Percentiles rank a stretch among this genome's conserved stretches.
phyloP scores from a whole-genome alignment of 2,113 vertebrate species.

The Tetraodon nigroviridis region DNA sequence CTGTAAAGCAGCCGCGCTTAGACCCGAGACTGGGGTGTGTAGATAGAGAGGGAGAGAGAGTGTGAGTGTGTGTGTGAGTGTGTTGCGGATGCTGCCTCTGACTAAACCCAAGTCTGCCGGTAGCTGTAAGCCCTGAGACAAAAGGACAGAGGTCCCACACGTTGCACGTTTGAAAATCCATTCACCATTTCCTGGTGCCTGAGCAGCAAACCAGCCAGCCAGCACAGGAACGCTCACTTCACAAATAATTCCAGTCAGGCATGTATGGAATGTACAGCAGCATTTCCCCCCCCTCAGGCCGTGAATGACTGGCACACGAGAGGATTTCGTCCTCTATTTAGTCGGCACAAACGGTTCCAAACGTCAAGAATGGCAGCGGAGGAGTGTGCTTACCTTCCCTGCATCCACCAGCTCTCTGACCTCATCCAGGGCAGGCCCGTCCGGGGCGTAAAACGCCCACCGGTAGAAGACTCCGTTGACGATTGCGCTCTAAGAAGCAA shows the following conservation, averaged over 20 bases:
- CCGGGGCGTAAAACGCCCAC: conserved; percentile 88
- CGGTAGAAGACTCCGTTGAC: conserved; percentile 88
- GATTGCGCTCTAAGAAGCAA: conserved; percentile 74
- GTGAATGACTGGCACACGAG: conserved; percentile 27
- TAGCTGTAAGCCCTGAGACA: conserved; percentile 73
- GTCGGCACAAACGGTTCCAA: conserved; percentile 7
- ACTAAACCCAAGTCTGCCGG: conserved; percentile 53
- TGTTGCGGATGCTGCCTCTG: conserved; percentile 3
- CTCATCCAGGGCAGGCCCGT: conserved; percentile 82
- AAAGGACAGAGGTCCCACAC: conserved; percentile 63
- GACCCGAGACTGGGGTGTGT: conserved; percentile 27
- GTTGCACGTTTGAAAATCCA: conserved; percentile 62
- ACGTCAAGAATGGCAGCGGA: conserved; percentile 8
- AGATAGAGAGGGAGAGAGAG: conserved; percentile 8
- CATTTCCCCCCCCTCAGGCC: conserved; percentile 4
- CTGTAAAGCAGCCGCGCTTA: conserved; percentile 66
- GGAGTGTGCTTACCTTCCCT: conserved; percentile 79
- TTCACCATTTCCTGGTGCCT: conserved; percentile 49
- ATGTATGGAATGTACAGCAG: conserved; percentile 6
- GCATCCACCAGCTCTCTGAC: conserved; percentile 81
- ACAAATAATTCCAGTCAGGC: conserved; percentile 33
- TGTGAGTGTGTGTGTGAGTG: conserved; percentile 18
- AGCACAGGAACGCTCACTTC: conserved; percentile 15
- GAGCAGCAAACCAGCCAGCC: conserved; percentile 5
- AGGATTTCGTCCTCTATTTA: conserved; percentile 5